Conservation (phyloP, 2,113 vertebrate genomes). For the Ginglymostoma cirratum region DNA sequence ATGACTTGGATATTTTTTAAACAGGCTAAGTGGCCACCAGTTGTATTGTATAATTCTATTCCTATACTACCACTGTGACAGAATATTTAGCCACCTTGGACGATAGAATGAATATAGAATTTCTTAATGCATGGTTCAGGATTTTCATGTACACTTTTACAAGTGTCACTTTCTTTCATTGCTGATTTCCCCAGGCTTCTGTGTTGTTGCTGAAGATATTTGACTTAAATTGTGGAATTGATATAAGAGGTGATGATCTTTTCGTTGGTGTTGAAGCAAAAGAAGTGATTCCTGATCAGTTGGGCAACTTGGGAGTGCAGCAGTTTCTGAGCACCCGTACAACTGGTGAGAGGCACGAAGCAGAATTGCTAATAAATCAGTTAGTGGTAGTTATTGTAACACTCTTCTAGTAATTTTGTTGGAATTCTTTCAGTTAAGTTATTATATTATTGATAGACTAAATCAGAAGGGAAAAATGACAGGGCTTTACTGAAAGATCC, state of each 20-base stretch:
- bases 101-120: not conserved
- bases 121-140: not conserved
- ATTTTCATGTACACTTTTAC: not conserved
- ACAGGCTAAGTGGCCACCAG: not conserved
- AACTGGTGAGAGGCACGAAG: conserved; percentile 53
- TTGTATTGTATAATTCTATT: not conserved
- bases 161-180: not conserved
- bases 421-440: not conserved
- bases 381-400: not conserved
- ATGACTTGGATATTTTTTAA: not conserved
- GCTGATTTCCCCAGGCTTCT: conserved; percentile 64
- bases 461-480: no score
- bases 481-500: not conserved
- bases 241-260: conserved; percentile 71
- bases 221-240: conserved; percentile 63
- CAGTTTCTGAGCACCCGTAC: conserved; percentile 65
- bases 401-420: not conserved
- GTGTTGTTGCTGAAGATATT: conserved; percentile 71
- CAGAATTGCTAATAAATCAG: not conserved
- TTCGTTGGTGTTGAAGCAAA: conserved; percentile 67
- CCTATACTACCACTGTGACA: not conserved
- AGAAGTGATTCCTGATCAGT: conserved; percentile 63
- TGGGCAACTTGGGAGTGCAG: conserved; percentile 68
- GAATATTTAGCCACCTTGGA: not conserved
- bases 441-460: not conserved